phyloP scores from a whole-genome alignment of 2,888 invertebrate genomes.

The Unio pictorum region DNA sequence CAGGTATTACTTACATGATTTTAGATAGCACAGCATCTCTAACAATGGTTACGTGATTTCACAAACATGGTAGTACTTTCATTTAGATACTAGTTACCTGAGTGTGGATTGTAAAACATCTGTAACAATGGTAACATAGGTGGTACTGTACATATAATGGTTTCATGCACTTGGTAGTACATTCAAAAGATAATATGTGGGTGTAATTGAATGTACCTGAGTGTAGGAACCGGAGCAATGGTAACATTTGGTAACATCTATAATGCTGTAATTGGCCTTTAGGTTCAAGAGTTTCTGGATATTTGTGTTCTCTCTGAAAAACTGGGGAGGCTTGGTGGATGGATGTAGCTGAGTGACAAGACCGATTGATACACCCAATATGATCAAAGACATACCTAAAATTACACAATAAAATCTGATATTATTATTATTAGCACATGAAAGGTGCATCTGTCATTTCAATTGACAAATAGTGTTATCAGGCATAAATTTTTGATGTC shows the following conservation, averaged over 20 bases:
- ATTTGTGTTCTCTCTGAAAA: conserved; percentile 62
- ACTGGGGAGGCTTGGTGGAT: conserved; percentile 63
- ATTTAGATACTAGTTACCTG: neutral
- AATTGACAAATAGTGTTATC: no score
- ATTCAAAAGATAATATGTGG: no score
- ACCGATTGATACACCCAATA: conserved; percentile 51
- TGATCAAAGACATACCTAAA: conserved; percentile 47
- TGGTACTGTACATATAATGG: neutral
- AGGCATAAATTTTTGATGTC: no score
- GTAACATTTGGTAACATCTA: conserved; percentile 57
- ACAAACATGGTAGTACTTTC: neutral
- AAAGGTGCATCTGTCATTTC: no score
- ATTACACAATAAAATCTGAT: conserved; percentile 4
- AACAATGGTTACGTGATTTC: neutral
- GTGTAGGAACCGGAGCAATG: conserved; percentile 60
- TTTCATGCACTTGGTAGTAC: neutral
- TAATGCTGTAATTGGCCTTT: conserved; percentile 61
- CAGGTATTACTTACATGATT: neutral
- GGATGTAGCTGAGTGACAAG: conserved; percentile 56
- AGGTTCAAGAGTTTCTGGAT: conserved; percentile 63
- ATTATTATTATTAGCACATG: no score
- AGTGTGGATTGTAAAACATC: no score
- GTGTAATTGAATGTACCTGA: conserved; percentile 31
- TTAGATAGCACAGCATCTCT: neutral
- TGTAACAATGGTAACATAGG: no score